These are phyloP conservation scores for Chrysolina haemoptera DNA, from an alignment of 2,888 invertebrate genomes.

Conservation along the genomic window DNA sequence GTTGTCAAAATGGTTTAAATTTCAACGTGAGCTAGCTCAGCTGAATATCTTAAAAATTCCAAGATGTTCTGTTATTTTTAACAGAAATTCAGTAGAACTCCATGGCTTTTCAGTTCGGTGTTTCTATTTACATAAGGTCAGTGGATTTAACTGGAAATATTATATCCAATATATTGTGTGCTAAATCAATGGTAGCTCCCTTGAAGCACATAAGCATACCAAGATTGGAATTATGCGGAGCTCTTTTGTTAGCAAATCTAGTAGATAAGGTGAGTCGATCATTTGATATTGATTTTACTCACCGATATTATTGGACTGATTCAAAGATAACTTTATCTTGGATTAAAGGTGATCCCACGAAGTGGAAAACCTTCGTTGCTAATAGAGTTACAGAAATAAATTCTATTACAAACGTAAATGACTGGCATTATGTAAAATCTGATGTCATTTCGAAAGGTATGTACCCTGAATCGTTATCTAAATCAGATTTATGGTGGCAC, in stretches of 20 bases:
- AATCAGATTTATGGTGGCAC: slow-evolving; percentile 6
- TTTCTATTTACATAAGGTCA: slow-evolving; percentile 1
- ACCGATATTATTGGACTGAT: slow-evolving; percentile 8
- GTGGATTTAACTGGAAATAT: neutral
- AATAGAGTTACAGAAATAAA: slow-evolving; percentile 6
- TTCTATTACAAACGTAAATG: neutral
- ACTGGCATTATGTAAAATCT: neutral
- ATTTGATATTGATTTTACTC: neutral
- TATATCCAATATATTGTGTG: neutral
- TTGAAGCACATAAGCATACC: slow-evolving; percentile 1
- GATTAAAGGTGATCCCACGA: neutral
- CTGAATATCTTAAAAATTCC: slow-evolving; percentile 1
- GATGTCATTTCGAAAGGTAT: neutral
- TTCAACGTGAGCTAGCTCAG: neutral
- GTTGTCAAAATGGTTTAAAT: neutral
- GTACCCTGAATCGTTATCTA: neutral
- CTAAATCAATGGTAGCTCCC: slow-evolving; percentile 4
- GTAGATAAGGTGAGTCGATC: neutral
- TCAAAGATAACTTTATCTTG: slow-evolving; percentile 1
- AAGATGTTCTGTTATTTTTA: neutral
- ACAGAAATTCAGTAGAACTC: neutral
- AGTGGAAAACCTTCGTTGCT: slow-evolving; percentile 3
- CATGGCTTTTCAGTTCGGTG: slow-evolving; percentile 4
- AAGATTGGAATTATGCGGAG: neutral
- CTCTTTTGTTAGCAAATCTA: neutral